Conservation (phyloP, 2,113 vertebrate species). For the Sigmodon hispidus region DNA sequence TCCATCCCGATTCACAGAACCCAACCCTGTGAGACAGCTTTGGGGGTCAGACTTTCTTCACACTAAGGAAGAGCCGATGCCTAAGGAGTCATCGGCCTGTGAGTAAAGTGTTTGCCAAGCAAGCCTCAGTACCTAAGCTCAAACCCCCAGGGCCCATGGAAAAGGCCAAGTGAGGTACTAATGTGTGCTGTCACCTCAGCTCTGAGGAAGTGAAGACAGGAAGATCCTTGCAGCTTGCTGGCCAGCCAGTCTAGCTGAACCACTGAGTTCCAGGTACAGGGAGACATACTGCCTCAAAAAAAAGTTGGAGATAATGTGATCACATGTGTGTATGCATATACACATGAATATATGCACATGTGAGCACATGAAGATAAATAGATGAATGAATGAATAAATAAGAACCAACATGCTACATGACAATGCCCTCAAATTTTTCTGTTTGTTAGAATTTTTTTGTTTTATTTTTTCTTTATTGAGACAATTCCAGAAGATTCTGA, state of each 20-base stretch:
- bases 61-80: background rate
- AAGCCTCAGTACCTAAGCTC: background rate
- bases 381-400: background rate
- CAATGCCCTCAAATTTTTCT: background rate
- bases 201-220: background rate
- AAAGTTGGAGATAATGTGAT: background rate
- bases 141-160: too few relatives aligned
- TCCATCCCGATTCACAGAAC: slow-evolving; percentile 1
- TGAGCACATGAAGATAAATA: background rate
- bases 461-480: background rate
- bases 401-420: background rate
- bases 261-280: background rate
- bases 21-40: background rate
- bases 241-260: background rate
- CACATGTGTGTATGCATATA: background rate
- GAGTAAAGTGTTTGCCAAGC: background rate
- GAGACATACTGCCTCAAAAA: background rate
- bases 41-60: background rate
- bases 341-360: background rate
- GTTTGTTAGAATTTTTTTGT: background rate
- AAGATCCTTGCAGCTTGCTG: background rate
- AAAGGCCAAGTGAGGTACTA: background rate
- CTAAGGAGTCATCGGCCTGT: background rate
- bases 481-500: background rate
- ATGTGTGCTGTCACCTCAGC: background rate